Evolutionary conservation across 2,888 invertebrate species (phyloP).

Genomic region (Hyposoter dolosus): DNA sequence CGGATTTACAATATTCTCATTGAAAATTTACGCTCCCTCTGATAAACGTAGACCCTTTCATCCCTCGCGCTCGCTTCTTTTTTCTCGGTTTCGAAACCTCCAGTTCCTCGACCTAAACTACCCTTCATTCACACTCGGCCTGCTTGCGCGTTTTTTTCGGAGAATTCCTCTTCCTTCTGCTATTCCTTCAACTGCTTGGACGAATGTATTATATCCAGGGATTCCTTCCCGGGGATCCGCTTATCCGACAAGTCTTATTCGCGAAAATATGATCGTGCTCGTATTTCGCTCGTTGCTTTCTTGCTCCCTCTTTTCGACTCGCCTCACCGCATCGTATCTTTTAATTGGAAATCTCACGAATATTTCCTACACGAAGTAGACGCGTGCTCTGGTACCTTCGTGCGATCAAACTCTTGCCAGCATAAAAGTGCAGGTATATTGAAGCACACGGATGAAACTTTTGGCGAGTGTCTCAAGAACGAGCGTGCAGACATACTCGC

Average conservation of each 20-base stretch:
- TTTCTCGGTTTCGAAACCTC: background rate
- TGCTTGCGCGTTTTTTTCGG: background rate
- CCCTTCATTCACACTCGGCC: slow-evolving; percentile 4
- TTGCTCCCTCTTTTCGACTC: background rate
- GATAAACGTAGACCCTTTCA: slow-evolving; percentile 47
- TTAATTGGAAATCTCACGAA: slow-evolving; percentile 5
- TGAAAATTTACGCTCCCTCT: slow-evolving; percentile 77
- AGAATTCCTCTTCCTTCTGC: background rate
- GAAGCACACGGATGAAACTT: background rate
- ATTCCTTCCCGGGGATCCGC: background rate
- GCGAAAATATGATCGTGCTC: slow-evolving; percentile 1
- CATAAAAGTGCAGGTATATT: background rate
- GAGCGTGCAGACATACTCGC: background rate
- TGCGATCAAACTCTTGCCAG: background rate
- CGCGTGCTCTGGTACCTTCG: background rate
- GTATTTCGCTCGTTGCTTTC: background rate
- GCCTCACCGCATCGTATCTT: background rate
- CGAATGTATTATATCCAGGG: background rate
- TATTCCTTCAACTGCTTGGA: background rate
- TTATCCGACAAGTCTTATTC: background rate
- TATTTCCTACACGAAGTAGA: background rate
- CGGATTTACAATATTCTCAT: slow-evolving; percentile 78
- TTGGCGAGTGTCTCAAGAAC: background rate
- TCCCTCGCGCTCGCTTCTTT: background rate
- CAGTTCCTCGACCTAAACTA: background rate